Base-by-base conservation (phyloP, 1,140 invertebrate species). In the Pentalonia nigronervosa region DNA sequence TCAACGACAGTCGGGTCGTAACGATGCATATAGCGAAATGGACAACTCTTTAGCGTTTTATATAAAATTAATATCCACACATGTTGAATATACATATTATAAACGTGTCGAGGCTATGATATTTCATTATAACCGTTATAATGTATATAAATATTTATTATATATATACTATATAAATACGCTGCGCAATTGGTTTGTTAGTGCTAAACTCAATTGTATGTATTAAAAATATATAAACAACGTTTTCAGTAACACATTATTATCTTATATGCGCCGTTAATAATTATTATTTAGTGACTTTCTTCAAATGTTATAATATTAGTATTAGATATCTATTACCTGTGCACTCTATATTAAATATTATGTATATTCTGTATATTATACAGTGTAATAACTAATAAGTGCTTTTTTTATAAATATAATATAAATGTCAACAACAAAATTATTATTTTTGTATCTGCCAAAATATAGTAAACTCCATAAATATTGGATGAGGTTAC, bases 271-370 rank as follows among this genome's bases (percentile, higher is more conserved):
- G 4, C 41, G 83, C 7, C 6, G 47, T 20, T 11, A 48, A 48
- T 50, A 50, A 88, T 21, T 21, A 21, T 88, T 21, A 89, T 30
- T n/a, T n/a, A 53, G 48, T 50, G 47, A 89, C 87, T 89, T 89
- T 89, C 87, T 89, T 34, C 36, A 89, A 89, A 53, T 53, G 34
- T 36, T 53, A 53, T 89, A 76, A 76, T 76, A 76, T 76, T 76
- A 76, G n/a, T 76, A 76, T 76, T 76, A 76, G n/a, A 17, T 17
- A n/a, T 30, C 14, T 34, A 34, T 76, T 76, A 76, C 30, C 30
- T 53, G 21, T 30, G 7, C 60, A 23, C 56, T 76, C 6, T n/a
- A 76, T 76, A 30, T 8, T 2, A 60, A 30, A 76, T 17, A n/a
- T n/a, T 76, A 76, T 76, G 17, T 76, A 76, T n/a, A n/a, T 67